phyloP scores from a whole-genome alignment of 2,888 invertebrate species.

The Athripsodes cinereus region DNA sequence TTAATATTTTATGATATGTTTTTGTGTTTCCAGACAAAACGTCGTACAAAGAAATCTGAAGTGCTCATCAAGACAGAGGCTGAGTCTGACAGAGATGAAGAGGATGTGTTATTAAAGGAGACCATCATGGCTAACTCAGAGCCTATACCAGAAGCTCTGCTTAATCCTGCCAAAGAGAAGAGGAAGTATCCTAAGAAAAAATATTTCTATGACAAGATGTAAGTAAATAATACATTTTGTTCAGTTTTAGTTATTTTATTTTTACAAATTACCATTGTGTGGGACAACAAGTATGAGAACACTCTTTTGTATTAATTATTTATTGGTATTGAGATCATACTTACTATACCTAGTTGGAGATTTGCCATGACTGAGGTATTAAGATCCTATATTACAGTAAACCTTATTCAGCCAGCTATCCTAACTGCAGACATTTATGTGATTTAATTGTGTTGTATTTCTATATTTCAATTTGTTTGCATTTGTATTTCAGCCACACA shows the following conservation, averaged over 20 bases:
- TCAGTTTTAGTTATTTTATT: background rate
- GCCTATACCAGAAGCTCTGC: conserved; percentile 44
- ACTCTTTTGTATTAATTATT: too few relatives aligned
- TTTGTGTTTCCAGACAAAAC: background rate
- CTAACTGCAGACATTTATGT: too few relatives aligned
- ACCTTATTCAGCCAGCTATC: too few relatives aligned
- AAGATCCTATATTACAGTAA: too few relatives aligned
- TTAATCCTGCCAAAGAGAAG: conserved; percentile 41
- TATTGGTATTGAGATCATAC: too few relatives aligned
- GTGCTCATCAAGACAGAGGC: conserved; percentile 27
- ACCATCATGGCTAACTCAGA: conserved; percentile 47
- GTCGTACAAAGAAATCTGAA: background rate
- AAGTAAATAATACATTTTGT: conserved; percentile 5
- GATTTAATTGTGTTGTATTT: background rate
- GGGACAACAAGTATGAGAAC: too few relatives aligned
- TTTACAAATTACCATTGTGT: too few relatives aligned
- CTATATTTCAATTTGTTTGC: background rate
- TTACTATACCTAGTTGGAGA: too few relatives aligned
- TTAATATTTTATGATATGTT: too few relatives aligned
- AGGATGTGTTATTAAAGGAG: conserved; percentile 45
- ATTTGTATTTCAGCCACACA: conserved; percentile 36
- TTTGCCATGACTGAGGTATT: too few relatives aligned
- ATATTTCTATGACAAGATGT: conserved; percentile 46
- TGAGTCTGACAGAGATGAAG: conserved; percentile 33
- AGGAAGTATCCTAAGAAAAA: conserved; percentile 38